Percentiles rank a stretch among this genome's conserved stretches.
Evolutionary conservation across 2,797 vertebrate species (phyloP).

Genomic region (Tympanoctomys barrerae): DNA sequence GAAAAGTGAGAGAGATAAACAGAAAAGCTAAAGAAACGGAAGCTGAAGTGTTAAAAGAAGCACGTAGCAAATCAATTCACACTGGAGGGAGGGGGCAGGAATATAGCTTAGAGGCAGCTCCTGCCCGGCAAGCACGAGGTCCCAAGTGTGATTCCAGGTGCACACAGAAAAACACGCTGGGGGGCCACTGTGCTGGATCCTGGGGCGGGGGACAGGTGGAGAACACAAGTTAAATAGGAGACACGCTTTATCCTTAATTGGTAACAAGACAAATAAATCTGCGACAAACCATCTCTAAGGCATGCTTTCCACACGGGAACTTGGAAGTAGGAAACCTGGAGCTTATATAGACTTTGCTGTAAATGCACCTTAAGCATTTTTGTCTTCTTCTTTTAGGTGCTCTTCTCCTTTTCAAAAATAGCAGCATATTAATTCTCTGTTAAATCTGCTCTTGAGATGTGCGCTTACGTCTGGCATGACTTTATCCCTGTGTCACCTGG

Average conservation of each 20-base stretch:
- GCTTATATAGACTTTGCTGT: neutral
- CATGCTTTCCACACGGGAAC: neutral
- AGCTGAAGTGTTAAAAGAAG: neutral
- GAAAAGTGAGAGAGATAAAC: neutral
- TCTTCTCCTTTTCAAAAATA: slow-evolving; percentile 70
- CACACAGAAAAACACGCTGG: too few relatives aligned
- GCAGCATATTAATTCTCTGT: slow-evolving; percentile 65
- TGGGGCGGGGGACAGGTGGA: neutral
- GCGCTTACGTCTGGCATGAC: slow-evolving; percentile 60
- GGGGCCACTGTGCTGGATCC: neutral
- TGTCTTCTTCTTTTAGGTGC: slow-evolving; percentile 49
- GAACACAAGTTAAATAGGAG: neutral
- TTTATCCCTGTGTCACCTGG: slow-evolving; percentile 20
- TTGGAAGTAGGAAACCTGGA: neutral
- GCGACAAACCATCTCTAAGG: slow-evolving; percentile 16
- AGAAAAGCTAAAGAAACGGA: neutral
- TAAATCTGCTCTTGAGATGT: slow-evolving; percentile 48
- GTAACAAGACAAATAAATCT: slow-evolving; percentile 56
- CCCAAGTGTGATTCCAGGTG: too few relatives aligned
- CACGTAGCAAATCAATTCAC: neutral
- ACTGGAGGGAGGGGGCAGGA: too few relatives aligned
- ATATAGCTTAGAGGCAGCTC: too few relatives aligned
- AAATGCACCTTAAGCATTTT: slow-evolving; percentile 41
- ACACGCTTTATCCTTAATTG: neutral
- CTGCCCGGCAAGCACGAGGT: too few relatives aligned